Base-by-base conservation (phyloP, 1,140 invertebrate species). In the Scaptomyza hsui region DNA sequence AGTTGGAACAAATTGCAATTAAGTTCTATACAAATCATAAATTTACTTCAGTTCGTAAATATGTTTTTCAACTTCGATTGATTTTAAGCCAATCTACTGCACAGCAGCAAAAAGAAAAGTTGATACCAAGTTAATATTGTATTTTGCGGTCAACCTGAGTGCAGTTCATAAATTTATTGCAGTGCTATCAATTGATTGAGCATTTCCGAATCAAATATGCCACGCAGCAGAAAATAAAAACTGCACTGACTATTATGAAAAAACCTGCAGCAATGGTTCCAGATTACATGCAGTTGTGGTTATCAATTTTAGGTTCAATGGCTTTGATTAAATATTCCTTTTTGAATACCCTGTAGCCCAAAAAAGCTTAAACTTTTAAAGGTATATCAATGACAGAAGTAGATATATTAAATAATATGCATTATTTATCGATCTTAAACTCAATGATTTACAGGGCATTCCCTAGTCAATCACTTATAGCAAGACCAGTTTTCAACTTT, bases 161-260 rank as follows among this genome's bases (percentile, higher is more conserved):
- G 61, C 15, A 24, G 39, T 45, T 35, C 18, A 68, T 62, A 69
- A 68, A 68, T 61, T 12, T 24, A 63, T 70, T 49, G 51, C 29
- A 18, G 21, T 29, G 26, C 13, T 15, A 59, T 37, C 62, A 61
- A 51, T 56, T 51, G 51, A 68, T 72, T 72, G 37, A 55, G 24
- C 64, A 72, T 68, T 61, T 61, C 21, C 45, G 64, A 73, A 69
- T 73, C 64, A 73, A 73, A 57, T 62, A 49, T 69, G 64, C 55
- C 48, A 68, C 16, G 24, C 26, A 2, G 2, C 2, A 1, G 19
- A 29, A 1, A 29, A 15, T 10, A 39, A 37, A 16, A 62, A 35
- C 57, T 41, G 13, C 52, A 53, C 35, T 60, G 59, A 15, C 52
- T 29, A 39, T 49, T 53, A 41, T 26, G 9, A 52, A 15, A 12